A percentile compares a stretch with the other conserved stretches of the same genome.
phyloP scores from a whole-genome alignment of 2,888 invertebrate genomes.

The Microchrysa polita region DNA sequence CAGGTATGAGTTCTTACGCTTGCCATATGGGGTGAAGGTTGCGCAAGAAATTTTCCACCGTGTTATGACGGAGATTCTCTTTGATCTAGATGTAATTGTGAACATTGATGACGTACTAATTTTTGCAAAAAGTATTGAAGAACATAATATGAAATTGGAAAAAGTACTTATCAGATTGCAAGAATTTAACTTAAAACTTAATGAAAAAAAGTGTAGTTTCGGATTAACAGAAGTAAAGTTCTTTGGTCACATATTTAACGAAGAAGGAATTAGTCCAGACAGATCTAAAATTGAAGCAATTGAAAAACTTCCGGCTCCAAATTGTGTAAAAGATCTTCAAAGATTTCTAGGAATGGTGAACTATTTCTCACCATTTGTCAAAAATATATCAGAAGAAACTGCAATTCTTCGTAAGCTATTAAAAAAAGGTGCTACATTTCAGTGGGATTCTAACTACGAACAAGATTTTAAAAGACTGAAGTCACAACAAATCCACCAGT shows the following conservation, averaged over 20 bases:
- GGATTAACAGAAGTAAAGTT: neutral
- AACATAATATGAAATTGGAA: neutral
- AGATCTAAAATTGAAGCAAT: neutral
- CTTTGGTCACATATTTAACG: neutral
- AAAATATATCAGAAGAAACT: neutral
- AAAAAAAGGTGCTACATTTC: neutral
- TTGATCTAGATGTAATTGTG: neutral
- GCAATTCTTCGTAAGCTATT: neutral
- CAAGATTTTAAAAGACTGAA: neutral
- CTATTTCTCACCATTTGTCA: neutral
- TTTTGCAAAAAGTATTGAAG: neutral
- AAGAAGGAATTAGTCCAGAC: neutral
- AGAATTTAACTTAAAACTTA: neutral
- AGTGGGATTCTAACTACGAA: neutral
- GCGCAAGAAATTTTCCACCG: neutral
- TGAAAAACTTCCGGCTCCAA: neutral
- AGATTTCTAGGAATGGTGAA: neutral
- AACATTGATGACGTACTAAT: too few species aligned
- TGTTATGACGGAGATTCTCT: neutral
- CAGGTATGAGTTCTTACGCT: neutral
- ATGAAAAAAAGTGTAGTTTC: neutral
- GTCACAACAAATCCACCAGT: neutral
- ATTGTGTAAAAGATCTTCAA: neutral
- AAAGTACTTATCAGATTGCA: neutral
- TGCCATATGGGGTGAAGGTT: neutral